A percentile compares a stretch with the other conserved stretches of the same genome.
These are phyloP conservation scores for Neofelis nebulosa DNA, from an alignment of 2,113 vertebrate genomes.

Conservation along the genomic window DNA sequence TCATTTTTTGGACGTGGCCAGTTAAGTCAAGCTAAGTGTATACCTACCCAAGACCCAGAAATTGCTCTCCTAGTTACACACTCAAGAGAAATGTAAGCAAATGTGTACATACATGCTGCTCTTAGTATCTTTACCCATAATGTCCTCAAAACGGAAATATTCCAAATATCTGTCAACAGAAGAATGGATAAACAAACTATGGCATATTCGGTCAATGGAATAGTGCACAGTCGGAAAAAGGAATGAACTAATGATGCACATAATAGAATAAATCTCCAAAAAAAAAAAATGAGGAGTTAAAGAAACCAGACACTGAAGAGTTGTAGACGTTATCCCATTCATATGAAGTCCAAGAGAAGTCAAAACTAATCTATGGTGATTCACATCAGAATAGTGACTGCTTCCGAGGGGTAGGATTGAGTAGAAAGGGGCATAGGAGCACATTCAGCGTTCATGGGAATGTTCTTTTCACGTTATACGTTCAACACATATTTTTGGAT, in stretches of 20 bases:
- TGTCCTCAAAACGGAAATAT: not conserved
- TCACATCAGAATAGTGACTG: not conserved
- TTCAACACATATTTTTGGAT: not conserved
- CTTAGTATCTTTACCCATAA: not conserved
- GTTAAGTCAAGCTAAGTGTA: not conserved
- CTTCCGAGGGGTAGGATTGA: not conserved
- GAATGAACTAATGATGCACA: not conserved
- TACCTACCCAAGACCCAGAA: not conserved
- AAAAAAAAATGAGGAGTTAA: not conserved
- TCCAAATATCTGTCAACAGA: not conserved
- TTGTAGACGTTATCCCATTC: not conserved
- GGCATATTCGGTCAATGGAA: not conserved
- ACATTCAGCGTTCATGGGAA: not conserved
- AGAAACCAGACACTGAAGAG: not conserved
- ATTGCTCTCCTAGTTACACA: not conserved
- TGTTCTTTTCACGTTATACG: not conserved
- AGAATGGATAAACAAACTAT: not conserved
- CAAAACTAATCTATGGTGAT: not conserved
- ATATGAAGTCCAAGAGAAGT: not conserved
- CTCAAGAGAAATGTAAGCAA: not conserved
- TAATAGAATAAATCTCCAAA: not conserved
- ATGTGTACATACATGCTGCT: not conserved
- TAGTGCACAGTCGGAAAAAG: not conserved
- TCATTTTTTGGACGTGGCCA: not conserved
- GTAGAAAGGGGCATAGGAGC: not conserved